These are phyloP conservation scores for Ameiurus melas DNA, from an alignment of 2,113 vertebrate species.

Conservation along the genomic window DNA sequence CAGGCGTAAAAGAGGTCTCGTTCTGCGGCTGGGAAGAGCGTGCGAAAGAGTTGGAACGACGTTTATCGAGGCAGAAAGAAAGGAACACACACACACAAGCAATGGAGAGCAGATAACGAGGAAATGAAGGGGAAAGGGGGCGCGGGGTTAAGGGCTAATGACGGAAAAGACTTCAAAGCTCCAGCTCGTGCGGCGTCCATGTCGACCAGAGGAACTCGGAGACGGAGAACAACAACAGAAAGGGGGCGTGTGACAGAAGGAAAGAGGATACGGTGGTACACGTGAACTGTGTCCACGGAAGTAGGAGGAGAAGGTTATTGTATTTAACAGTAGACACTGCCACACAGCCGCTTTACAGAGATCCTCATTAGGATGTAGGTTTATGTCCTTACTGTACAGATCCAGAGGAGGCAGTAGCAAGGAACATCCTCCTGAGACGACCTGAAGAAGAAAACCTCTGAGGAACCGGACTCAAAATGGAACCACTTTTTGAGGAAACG, in stretches of 20 bases:
- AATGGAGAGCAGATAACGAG: slow-evolving; percentile 62
- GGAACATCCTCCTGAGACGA: not conserved
- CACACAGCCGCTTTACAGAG: not conserved
- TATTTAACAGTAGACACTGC: not conserved
- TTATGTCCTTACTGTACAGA: not conserved
- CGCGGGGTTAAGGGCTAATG: slow-evolving; percentile 55
- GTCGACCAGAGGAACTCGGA: slow-evolving; percentile 60
- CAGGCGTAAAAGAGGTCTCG: slow-evolving; percentile 26
- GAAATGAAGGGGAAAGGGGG: slow-evolving; percentile 60
- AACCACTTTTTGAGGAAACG: not conserved
- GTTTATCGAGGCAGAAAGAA: slow-evolving; percentile 26
- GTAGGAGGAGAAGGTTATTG: too few species aligned
- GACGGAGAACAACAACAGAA: slow-evolving; percentile 4
- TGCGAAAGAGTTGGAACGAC: slow-evolving; percentile 36
- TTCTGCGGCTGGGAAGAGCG: not conserved
- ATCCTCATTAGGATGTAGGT: not conserved
- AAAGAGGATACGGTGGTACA: not conserved
- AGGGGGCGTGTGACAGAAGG: slow-evolving; percentile 42
- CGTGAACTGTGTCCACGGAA: too few species aligned
- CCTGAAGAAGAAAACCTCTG: not conserved
- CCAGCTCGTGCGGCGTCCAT: slow-evolving; percentile 7
- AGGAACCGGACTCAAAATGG: not conserved
- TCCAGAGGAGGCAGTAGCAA: not conserved
- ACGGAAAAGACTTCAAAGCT: slow-evolving; percentile 53
- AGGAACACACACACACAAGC: slow-evolving; percentile 49